phyloP scores from a whole-genome alignment of 2,888 invertebrate species.

The Pseudococcus jackbeardsleyi region DNA sequence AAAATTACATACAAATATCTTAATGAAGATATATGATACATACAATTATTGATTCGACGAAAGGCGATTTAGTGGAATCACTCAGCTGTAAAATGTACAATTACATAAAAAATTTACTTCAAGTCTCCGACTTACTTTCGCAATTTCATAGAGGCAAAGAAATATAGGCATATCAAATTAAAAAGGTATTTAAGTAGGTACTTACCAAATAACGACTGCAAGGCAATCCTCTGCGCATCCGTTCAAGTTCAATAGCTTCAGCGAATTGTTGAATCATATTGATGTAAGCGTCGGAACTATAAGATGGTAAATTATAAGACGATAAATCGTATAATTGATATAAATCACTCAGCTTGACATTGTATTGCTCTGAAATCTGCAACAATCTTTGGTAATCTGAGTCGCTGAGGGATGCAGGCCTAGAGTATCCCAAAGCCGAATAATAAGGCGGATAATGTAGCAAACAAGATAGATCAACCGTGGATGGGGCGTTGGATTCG shows the following conservation, averaged over 20 bases:
- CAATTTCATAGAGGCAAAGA: too few relatives aligned
- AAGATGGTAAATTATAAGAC: background rate
- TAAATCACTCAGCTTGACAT: background rate
- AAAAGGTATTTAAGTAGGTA: background rate
- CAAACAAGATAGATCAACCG: background rate
- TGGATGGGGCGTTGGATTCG: background rate
- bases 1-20: background rate
- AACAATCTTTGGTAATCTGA: background rate
- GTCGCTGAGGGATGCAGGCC: background rate
- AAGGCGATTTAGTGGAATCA: background rate
- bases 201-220: background rate
- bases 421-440: conserved; percentile 8
- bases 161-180: background rate
- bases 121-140: too few relatives aligned
- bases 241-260: conserved; percentile 1
- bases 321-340: conserved; percentile 34
- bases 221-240: conserved; percentile 33
- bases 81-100: background rate
- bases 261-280: conserved; percentile 15
- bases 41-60: background rate
- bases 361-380: conserved; percentile 7
- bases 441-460: conserved; percentile 16
- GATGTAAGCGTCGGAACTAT: background rate
- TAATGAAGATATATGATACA: background rate
- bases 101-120: too few relatives aligned